Evolutionary conservation across 2,113 vertebrate species (phyloP), one percentile per base, ranked within the genome.

Genomic region (Fulmarus glacialis): DNA sequence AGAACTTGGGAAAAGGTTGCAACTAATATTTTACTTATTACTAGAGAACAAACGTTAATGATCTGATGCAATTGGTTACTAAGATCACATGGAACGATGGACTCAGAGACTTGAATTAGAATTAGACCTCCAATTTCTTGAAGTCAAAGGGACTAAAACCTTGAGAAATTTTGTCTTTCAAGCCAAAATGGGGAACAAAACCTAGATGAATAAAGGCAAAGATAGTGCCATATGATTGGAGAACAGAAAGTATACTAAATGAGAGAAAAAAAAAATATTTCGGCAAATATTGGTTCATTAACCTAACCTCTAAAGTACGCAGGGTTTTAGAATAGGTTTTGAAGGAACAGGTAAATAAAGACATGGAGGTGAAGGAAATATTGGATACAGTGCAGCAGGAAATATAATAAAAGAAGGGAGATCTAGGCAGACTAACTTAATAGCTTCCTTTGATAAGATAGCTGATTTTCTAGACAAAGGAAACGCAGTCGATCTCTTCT

Each of bases 381-480:
- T 5, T 77, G 34, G 48, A 48, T 80, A 73, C 2, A 73, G n/a
- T 45, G 32, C 34, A 60, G 58, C 36, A 90, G 53, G 74, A 93
- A 88, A 85, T 75, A 63, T 19, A 89, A 82, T 75, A 72, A 72
- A 68, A 82, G 52, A 81, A 82, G 38, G 11, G 18, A 85, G 53
- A 96, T 87, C 77, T 85, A 79, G 74, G 70, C 73, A 90, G 91
- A 32, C 73, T 72, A 90, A 89, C 45, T 82, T 91, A 96, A 96
- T 94, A 95, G 56, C 43, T 91, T 93, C 70, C 64, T 96, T 96
- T 84, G 89, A 91, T 97, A 97, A 94, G 96, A 95, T 53, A 93
- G 85, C 27, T 73, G 95, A 93, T 97, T 96, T 95, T 93, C 92
- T 95, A 97, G 97, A 97, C 97, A 97, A 96, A 94, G 90, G 77